phyloP scores from a whole-genome alignment of 2,113 vertebrate species.

The Centrocercus urophasianus region DNA sequence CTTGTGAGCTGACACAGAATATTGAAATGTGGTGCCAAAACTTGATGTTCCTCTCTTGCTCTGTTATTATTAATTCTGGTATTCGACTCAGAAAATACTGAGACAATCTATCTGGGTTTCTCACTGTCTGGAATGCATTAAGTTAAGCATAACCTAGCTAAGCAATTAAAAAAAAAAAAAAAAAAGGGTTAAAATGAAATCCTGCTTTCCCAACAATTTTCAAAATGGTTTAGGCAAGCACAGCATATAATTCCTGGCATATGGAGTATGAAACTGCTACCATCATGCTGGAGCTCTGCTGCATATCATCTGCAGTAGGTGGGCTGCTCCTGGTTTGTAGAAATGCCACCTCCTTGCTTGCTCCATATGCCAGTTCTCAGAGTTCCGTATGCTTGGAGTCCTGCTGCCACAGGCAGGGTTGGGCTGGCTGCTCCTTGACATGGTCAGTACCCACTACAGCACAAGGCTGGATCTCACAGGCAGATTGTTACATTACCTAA shows the following conservation, averaged over 20 bases:
- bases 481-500: neutral
- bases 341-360: neutral
- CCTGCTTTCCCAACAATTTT: neutral
- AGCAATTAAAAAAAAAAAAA: neutral
- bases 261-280: neutral
- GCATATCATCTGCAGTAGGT: fast-evolving
- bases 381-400: neutral
- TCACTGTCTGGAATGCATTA: neutral
- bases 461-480: neutral
- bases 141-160: neutral
- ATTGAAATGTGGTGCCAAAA: conserved; percentile 39
- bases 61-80: neutral
- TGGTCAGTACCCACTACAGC: neutral
- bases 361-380: neutral
- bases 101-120: neutral
- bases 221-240: neutral
- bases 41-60: neutral
- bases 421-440: neutral
- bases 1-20: conserved; percentile 49
- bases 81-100: neutral
- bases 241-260: neutral
- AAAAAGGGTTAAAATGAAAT: neutral
- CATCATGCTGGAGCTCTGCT: neutral
- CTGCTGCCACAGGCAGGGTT: neutral
- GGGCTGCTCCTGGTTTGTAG: neutral